Evolutionary conservation across 2,113 vertebrate genomes (phyloP), one percentile per base, ranked within the genome.

Genomic region (Regulus satrapa): DNA sequence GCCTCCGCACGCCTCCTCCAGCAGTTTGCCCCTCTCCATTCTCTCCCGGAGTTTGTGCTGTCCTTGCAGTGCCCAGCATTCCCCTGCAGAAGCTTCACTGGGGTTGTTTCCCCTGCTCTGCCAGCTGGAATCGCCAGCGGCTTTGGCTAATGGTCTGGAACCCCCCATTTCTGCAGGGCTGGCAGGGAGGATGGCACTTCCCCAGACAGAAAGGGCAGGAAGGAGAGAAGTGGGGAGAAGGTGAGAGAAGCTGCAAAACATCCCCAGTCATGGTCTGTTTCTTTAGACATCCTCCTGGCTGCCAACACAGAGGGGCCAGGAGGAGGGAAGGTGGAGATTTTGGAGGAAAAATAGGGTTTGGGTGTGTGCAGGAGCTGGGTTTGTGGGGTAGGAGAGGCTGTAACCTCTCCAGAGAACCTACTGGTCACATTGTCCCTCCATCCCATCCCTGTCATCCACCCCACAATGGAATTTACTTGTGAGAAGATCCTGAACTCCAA

Each of bases 171-270:
- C 56, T 76, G 49, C 58, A 51, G 48, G 4, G 34, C 61, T 77
- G 18, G n/a, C 21, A 15, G 6, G 7, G 17, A 16, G 25, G 8
- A 18, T 17, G n/a, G 32, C 0, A 0, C 2, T 26, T 64, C 51
- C 43, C 15, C 46, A 31, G 34, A 34, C 0, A 3, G 2, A 3
- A 58, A 59, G 56, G 19, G 32, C 9, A 28, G 28, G 29, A 38
- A 26, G 29, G 29, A 80, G 49, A 32, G 15, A 25, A 23, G 7
- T 32, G 19, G 13, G 18, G 45, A 49, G 49, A 69, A 69, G 26
- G 31, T 26, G 64, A 74, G 51, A 68, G 16, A 25, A 74, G 32
- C 52, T 68, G 54, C 1, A 3, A 28, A 87, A 49, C 29, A 66
- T 16, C 32, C 19, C 58, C 18, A 63, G 64, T 5, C 23, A 1